Base-by-base conservation (phyloP, 2,797 vertebrate species). In the Muscicapa striata region DNA sequence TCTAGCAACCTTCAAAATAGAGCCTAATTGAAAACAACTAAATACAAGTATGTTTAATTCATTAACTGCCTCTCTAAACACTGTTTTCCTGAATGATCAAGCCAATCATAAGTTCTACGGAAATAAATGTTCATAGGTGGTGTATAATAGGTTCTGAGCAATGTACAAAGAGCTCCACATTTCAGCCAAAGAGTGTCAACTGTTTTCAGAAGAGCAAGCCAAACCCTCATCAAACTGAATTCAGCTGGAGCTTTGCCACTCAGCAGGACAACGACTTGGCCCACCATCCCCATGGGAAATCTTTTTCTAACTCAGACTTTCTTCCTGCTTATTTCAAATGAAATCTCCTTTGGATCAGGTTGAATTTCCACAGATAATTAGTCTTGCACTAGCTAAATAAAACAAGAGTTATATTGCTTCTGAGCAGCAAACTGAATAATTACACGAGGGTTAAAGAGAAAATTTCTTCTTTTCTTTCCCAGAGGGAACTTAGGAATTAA, bases 281-380 rank as follows among this genome's bases (percentile, higher is more conserved):
- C 95, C 79, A 89, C 82, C 13, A 8, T 78, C 74, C 90, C 91
- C 85, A 94, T 96, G 95, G 89, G 90, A 97, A 97, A 93, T 76
- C 94, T 94, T 90, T 91, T 62, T 58, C 85, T 75, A 92, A 78
- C 90, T 81, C 84, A 82, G 83, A 92, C 89, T 94, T 94, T 96
- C 89, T 94, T 96, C 84, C 93, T 95, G 87, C 92, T 96, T 91
- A 92, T 89, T 96, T 96, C 88, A 94, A 90, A 85, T 0, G 1
- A 95, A 92, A 85, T 83, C 87, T 96, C 93, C 73, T 93, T 88
- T 96, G 89, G 79, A 90, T 89, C 91, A 94, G 78, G 85, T 74
- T 96, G 92, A 92, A 94, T 94, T 96, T 96, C 95, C 94, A 94
- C 94, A 93, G 91, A 97, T 94, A 97, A 97, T 93, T 95, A 96